A percentile compares a stretch with the other conserved stretches of the same genome.
Conservation (phyloP, 2,888 invertebrate genomes). For the Gandaritis pyraliata region DNA sequence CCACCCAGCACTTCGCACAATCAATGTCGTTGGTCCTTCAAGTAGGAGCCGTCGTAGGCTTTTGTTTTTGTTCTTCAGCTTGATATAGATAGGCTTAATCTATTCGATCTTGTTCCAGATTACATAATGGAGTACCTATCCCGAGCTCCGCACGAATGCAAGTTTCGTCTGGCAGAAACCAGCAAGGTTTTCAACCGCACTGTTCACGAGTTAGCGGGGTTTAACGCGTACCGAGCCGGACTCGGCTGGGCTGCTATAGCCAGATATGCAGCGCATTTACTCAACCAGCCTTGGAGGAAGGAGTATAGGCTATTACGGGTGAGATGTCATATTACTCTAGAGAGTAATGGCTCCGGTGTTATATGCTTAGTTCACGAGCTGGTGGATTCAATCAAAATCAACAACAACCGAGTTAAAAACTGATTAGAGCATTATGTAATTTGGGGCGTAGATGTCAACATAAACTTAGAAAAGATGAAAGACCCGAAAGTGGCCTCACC, state of each 20-base stretch:
- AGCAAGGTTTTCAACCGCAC: conserved; percentile 90
- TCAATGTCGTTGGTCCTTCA: no score
- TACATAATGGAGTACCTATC: conserved; percentile 91
- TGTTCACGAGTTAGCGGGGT: conserved; percentile 87
- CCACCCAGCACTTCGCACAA: no score
- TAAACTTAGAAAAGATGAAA: no score
- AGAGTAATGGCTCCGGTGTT: neutral
- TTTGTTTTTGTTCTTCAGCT: no score
- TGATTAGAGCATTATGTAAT: no score
- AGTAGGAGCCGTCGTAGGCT: no score
- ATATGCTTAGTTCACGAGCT: neutral
- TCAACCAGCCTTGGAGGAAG: conserved; percentile 94
- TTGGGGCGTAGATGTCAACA: no score
- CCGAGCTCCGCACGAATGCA: conserved; percentile 90
- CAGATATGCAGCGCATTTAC: conserved; percentile 92
- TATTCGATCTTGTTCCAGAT: conserved; percentile 73
- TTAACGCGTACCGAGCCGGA: conserved; percentile 92
- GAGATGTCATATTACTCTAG: conserved; percentile 41
- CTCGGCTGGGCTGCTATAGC: conserved; percentile 94
- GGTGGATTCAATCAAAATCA: no score
- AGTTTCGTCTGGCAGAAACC: conserved; percentile 91
- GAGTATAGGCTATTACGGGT: conserved; percentile 93
- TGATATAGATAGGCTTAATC: neutral
- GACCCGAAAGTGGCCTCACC: no score
- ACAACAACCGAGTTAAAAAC: no score